A percentile compares a stretch with the other conserved stretches of the same genome.
These are phyloP conservation scores for Macrochelys suwanniensis DNA, from an alignment of 2,797 vertebrate species.

Conservation along the genomic window DNA sequence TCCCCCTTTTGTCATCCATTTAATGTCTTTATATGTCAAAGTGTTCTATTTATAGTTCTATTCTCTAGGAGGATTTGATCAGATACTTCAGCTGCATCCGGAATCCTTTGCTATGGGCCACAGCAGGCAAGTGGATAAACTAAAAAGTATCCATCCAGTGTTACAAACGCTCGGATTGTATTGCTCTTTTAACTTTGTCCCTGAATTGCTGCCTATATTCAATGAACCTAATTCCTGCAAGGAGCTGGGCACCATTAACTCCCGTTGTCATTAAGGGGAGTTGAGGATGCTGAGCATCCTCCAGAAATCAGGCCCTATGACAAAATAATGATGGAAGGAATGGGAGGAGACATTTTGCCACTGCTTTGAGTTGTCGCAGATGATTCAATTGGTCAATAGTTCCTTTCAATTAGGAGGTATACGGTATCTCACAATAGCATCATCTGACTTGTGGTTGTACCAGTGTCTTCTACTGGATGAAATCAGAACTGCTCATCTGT, in stretches of 20 bases:
- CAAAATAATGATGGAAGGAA: background rate
- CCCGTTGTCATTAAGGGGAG: rapidly evolving
- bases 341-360: rapidly evolving
- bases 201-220: no score
- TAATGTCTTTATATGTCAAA: conserved; percentile 16
- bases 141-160: background rate
- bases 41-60: background rate
- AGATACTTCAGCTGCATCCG: background rate
- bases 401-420: background rate
- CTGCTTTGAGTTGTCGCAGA: background rate
- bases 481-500: background rate
- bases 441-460: background rate
- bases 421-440: background rate
- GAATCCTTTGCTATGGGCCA: background rate
- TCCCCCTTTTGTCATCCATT: background rate
- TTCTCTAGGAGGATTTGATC: background rate
- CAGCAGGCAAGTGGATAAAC: background rate
- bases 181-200: background rate
- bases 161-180: background rate
- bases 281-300: rapidly evolving
- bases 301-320: rapidly evolving
- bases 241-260: background rate
- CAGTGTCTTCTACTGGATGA: background rate
- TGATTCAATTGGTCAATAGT: background rate
- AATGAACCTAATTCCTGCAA: background rate